phyloP scores from a whole-genome alignment of 2,888 invertebrate genomes.

The Hoplodrina ambigua region DNA sequence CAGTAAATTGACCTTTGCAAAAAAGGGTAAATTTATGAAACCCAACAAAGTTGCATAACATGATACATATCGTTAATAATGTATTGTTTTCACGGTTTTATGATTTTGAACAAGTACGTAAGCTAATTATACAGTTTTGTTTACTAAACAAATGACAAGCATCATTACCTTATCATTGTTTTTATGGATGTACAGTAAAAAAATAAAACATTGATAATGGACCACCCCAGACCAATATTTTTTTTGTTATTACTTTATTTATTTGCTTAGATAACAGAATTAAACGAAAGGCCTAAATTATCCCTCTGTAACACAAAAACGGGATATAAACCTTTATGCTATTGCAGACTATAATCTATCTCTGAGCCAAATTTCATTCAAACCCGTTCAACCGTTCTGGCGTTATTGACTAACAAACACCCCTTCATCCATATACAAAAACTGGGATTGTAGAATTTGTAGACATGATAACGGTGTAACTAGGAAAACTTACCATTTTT shows the following conservation, averaged over 20 bases:
- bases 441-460: neutral
- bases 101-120: slow-evolving; percentile 4
- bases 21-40: neutral
- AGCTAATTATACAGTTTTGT: slow-evolving; percentile 10
- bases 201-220: slow-evolving; percentile 26
- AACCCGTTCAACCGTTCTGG: no score
- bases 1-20: neutral
- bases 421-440: no score
- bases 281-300: no score
- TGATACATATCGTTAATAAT: neutral
- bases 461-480: neutral
- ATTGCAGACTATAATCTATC: no score
- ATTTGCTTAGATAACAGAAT: no score
- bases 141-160: slow-evolving; percentile 35
- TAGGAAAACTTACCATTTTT: no score
- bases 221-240: neutral
- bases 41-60: slow-evolving; percentile 11
- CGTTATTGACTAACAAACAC: no score
- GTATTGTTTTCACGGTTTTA: slow-evolving; percentile 19
- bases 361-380: no score
- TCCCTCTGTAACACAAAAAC: no score
- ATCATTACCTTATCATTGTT: slow-evolving; percentile 13
- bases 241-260: slow-evolving; percentile 10
- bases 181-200: slow-evolving; percentile 6
- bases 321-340: no score